phyloP scores from a whole-genome alignment of 2,113 vertebrate species.

The Myotis brandtii region DNA sequence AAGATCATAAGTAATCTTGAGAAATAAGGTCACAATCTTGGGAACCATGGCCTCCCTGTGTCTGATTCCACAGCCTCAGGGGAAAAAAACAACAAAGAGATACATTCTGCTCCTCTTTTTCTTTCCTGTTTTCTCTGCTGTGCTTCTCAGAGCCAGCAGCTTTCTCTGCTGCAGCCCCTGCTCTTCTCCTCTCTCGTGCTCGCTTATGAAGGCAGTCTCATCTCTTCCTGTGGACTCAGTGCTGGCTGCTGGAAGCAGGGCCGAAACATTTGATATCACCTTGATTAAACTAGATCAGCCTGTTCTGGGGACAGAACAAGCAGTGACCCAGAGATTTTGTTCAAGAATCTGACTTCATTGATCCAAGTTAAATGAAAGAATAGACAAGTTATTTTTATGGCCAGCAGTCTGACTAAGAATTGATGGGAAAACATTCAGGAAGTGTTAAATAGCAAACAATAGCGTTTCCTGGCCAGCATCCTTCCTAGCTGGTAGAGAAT shows the following conservation, averaged over 20 bases:
- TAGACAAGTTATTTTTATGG: not conserved
- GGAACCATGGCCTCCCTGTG: not conserved
- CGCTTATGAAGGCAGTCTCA: not conserved
- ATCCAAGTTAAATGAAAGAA: conserved; percentile 3
- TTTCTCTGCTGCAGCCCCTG: not conserved
- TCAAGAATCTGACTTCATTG: not conserved
- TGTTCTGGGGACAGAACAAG: not conserved
- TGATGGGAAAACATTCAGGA: not conserved
- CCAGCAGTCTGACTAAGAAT: not conserved
- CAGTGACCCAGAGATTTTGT: not conserved
- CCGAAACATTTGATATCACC: not conserved
- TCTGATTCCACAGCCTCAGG: not conserved
- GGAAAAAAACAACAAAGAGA: not conserved
- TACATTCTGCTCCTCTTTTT: not conserved
- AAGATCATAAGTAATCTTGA: not conserved
- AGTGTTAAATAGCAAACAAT: not conserved
- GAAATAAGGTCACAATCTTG: not conserved
- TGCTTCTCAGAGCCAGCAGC: not conserved
- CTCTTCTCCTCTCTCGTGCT: rapidly evolving
- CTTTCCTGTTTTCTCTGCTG: rapidly evolving
- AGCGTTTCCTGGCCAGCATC: not conserved
- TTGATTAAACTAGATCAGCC: not conserved
- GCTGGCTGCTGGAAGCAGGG: not conserved
- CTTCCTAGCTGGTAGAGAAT: not conserved
- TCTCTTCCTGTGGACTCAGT: not conserved